These are phyloP conservation scores for Reticulitermes speratus DNA, from an alignment of 1,140 invertebrate genomes.

Conservation along the genomic window DNA sequence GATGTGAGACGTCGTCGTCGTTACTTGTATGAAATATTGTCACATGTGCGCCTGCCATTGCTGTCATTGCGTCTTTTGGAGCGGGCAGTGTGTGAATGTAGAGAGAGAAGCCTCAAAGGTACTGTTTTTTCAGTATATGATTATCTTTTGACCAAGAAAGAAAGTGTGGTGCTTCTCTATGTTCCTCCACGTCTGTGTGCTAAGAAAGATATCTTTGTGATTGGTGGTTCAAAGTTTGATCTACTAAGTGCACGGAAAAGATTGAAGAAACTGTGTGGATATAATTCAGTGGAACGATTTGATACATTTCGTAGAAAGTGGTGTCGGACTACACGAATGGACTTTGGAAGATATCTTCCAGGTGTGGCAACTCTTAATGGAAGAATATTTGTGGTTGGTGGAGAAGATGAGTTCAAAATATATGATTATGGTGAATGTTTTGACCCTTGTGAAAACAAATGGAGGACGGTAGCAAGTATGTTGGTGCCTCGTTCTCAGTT, in stretches of 20 bases:
- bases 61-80: slow-evolving; percentile 81
- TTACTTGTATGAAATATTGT: slow-evolving; percentile 84
- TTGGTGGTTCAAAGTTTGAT: slow-evolving; percentile 86
- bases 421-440: slow-evolving; percentile 86
- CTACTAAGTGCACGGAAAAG: slow-evolving; percentile 60
- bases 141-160: slow-evolving; percentile 75
- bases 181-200: slow-evolving; percentile 77
- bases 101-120: slow-evolving; percentile 76
- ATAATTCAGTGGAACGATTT: slow-evolving; percentile 76
- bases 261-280: slow-evolving; percentile 70
- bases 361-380: slow-evolving; percentile 86
- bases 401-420: slow-evolving; percentile 87
- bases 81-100: slow-evolving; percentile 74
- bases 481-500: slow-evolving; percentile 88
- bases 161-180: slow-evolving; percentile 71
- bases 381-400: slow-evolving; percentile 88
- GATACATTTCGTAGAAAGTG: slow-evolving; percentile 78
- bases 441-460: slow-evolving; percentile 68
- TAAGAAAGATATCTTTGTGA: slow-evolving; percentile 85
- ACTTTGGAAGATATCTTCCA: slow-evolving; percentile 82
- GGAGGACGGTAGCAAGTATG: slow-evolving; percentile 67
- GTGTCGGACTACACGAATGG: slow-evolving; percentile 78
- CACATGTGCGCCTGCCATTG: slow-evolving; percentile 79
- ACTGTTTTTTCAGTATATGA: slow-evolving; percentile 78
- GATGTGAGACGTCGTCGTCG: slow-evolving; percentile 75